These are phyloP conservation scores for Zaprionus tsacasi DNA, from an alignment of 1,140 invertebrate genomes.

Conservation along the genomic window DNA sequence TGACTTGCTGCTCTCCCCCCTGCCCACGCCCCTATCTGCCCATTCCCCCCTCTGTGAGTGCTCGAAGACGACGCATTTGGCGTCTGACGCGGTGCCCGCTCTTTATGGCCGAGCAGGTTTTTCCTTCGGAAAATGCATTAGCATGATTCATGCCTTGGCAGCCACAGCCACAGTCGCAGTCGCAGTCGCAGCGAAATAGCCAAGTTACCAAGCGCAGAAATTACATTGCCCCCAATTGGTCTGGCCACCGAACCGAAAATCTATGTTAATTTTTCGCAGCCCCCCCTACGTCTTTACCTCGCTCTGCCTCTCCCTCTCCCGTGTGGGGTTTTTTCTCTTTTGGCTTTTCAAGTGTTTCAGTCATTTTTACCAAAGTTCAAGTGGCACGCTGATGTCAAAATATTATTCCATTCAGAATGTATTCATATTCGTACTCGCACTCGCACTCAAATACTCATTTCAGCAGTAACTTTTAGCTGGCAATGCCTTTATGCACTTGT, in stretches of 20 bases:
- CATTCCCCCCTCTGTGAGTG: neutral
- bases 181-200: neutral
- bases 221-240: constrained; percentile 62
- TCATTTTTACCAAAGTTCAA: constrained; percentile 44
- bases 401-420: constrained; percentile 14
- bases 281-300: neutral
- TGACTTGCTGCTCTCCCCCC: neutral
- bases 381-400: constrained; percentile 34
- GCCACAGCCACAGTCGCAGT: neutral
- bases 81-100: constrained; percentile 34
- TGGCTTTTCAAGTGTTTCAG: constrained; percentile 52
- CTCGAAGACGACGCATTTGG: constrained; percentile 63
- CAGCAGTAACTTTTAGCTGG: neutral
- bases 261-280: constrained; percentile 52
- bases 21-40: too few species aligned
- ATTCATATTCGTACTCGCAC: neutral
- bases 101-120: constrained; percentile 63
- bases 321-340: neutral
- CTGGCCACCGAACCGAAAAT: constrained; percentile 50
- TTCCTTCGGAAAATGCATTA: constrained; percentile 76
- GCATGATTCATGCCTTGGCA: constrained; percentile 60
- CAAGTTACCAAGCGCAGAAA: constrained; percentile 26
- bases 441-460: neutral
- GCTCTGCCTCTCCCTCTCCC: neutral
- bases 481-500: constrained; percentile 6